Conservation (phyloP, 2,113 vertebrate species). For the Ceyx margarethae region DNA sequence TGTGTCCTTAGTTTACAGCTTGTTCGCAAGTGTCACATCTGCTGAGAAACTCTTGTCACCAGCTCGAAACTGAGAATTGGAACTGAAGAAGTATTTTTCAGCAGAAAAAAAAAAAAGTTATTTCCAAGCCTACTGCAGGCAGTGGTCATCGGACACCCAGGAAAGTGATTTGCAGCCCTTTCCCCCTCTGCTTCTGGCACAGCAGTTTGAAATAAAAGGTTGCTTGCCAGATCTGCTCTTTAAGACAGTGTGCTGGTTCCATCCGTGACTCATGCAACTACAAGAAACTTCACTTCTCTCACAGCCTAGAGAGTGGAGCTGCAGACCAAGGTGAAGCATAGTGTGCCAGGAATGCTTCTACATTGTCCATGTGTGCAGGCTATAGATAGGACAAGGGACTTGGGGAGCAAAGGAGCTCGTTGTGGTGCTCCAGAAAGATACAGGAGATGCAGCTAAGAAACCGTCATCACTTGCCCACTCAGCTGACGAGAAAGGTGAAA, state of each 20-base stretch:
- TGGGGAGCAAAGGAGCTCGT: neutral
- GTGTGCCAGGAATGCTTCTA: neutral
- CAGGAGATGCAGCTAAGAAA: neutral
- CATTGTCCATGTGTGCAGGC: neutral
- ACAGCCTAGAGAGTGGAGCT: accelerated
- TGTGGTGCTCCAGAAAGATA: neutral
- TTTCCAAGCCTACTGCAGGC: neutral
- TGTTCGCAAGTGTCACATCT: neutral
- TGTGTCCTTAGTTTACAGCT: neutral
- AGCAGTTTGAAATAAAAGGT: neutral
- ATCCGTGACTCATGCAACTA: neutral
- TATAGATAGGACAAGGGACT: neutral
- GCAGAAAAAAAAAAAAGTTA: neutral
- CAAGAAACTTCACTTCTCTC: neutral
- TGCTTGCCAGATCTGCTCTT: neutral
- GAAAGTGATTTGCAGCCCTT: neutral
- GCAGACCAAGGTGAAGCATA: neutral
- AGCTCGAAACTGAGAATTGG: conserved; percentile 39
- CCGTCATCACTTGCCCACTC: neutral
- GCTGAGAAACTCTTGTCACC: conserved; percentile 24
- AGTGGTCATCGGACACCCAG: neutral
- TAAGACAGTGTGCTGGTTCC: neutral
- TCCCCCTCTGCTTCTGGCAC: neutral
- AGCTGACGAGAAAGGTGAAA: neutral
- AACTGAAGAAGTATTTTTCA: conserved; percentile 4